These are phyloP conservation scores for Onthophagus sagittarius DNA, from an alignment of 2,888 invertebrate genomes.

Conservation along the genomic window DNA sequence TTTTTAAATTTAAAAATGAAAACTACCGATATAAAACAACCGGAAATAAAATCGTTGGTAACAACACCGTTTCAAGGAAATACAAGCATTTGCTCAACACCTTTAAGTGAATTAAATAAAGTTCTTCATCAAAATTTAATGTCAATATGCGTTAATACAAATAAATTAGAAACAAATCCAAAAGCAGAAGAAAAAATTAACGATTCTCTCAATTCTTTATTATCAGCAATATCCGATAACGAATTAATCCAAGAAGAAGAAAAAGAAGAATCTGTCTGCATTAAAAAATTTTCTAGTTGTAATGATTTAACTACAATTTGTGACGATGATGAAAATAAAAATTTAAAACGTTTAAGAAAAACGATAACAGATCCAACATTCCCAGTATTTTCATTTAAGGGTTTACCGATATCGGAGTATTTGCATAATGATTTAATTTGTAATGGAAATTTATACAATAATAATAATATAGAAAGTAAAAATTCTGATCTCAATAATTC, in stretches of 20 bases:
- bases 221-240: constrained; percentile 38
- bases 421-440: constrained; percentile 68
- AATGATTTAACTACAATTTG: background rate
- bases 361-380: constrained; percentile 77
- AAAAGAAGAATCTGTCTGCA: background rate
- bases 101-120: constrained; percentile 66
- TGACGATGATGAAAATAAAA: background rate
- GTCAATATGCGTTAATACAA: constrained; percentile 67
- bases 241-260: background rate
- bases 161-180: background rate
- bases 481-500: constrained; percentile 17
- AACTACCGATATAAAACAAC: constrained; percentile 37
- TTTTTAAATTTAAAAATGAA: constrained; percentile 44
- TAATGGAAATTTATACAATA: constrained; percentile 54
- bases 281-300: background rate
- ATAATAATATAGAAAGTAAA: background rate
- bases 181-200: background rate
- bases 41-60: constrained; percentile 27
- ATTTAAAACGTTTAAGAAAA: constrained; percentile 39
- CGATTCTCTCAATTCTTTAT: constrained; percentile 35
- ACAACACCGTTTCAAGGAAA: constrained; percentile 57
- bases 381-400: constrained; percentile 72
- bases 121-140: constrained; percentile 68
- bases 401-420: constrained; percentile 68
- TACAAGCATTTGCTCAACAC: constrained; percentile 74